A percentile compares a stretch with the other conserved stretches of the same genome.
These are phyloP conservation scores for Triplophysa rosa DNA, from an alignment of 2,113 vertebrate species.

Conservation along the genomic window DNA sequence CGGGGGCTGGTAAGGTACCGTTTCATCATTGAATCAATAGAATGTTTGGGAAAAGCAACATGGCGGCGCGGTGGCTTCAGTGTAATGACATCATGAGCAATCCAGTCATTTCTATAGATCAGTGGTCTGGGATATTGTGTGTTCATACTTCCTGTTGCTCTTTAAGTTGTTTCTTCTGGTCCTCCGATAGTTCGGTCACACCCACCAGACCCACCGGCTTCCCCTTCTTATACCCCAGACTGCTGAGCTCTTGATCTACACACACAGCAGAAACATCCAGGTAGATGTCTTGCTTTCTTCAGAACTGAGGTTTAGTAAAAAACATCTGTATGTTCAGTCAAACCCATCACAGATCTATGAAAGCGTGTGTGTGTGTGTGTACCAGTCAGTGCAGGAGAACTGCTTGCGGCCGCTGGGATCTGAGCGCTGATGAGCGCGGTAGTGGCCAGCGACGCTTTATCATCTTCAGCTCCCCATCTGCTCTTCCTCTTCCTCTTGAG, in stretches of 20 bases:
- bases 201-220: slow-evolving; percentile 94
- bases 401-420: slow-evolving; percentile 58
- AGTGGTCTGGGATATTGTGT: neutral
- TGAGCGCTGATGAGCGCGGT: slow-evolving; percentile 67
- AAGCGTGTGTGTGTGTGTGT: slow-evolving; percentile 1
- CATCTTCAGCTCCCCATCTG: slow-evolving; percentile 92
- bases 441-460: slow-evolving; percentile 84
- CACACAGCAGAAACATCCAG: neutral
- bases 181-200: slow-evolving; percentile 92
- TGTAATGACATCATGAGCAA: too few species aligned
- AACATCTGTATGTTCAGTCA: too few species aligned
- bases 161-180: slow-evolving; percentile 94
- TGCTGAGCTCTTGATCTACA: slow-evolving; percentile 88
- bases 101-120: neutral
- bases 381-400: slow-evolving; percentile 68
- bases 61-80: too few species aligned
- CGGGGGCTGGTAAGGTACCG: too few species aligned
- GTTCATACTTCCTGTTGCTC: slow-evolving; percentile 93
- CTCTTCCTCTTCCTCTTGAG: slow-evolving; percentile 92
- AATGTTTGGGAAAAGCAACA: too few species aligned
- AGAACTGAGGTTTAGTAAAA: too few species aligned
- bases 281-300: too few species aligned
- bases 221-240: slow-evolving; percentile 93
- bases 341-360: too few species aligned
- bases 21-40: too few species aligned